Evolutionary conservation across 2,113 vertebrate species (phyloP).

Genomic region (Meriones unguiculatus): DNA sequence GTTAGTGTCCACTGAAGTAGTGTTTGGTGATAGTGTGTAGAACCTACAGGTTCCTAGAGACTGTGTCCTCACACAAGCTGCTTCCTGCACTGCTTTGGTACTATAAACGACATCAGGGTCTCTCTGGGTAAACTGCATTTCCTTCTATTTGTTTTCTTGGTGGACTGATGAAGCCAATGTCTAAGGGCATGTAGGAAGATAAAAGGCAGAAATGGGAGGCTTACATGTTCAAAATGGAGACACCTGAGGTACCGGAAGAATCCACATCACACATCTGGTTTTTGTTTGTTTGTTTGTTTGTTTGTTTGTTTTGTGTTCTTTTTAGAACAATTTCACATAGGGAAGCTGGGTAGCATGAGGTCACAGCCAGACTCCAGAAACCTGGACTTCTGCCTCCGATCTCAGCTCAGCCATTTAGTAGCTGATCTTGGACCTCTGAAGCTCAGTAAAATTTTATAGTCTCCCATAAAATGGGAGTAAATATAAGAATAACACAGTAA

Average conservation of each 20-base stretch:
- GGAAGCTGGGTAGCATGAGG: neutral
- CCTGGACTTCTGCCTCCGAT: neutral
- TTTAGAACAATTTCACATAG: neutral
- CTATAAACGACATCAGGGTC: neutral
- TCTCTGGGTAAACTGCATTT: neutral
- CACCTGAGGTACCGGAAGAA: slow-evolving; percentile 1
- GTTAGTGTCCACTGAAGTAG: neutral
- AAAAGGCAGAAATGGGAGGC: neutral
- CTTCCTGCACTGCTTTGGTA: neutral
- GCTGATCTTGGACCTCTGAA: neutral
- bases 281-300: neutral
- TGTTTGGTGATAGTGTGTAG: neutral
- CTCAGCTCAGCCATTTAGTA: neutral
- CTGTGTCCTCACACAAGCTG: neutral
- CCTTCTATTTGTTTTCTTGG: neutral
- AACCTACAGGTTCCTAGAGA: neutral
- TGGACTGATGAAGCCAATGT: slow-evolving; percentile 14
- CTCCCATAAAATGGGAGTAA: neutral
- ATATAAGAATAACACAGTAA: neutral
- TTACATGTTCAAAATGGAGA: slow-evolving; percentile 14
- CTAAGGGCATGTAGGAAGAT: neutral
- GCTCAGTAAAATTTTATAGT: neutral
- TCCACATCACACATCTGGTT: neutral
- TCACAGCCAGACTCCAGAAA: neutral
- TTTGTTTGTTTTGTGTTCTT: too few species aligned